Conservation (phyloP, 37 sponge, comb jelly and placozoan genomes). For the Tethya wilhelma region DNA sequence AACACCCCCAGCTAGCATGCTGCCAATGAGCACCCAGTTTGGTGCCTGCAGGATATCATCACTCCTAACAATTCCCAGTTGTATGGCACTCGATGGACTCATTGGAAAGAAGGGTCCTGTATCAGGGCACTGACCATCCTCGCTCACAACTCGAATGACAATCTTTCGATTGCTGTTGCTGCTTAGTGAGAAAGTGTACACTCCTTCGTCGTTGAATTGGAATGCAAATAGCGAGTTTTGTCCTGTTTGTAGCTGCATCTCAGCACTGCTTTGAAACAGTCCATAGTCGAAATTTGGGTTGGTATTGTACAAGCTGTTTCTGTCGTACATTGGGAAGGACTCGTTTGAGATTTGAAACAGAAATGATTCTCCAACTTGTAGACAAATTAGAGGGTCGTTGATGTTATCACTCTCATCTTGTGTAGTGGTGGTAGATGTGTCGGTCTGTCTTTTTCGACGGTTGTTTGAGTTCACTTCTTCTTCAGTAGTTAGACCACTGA, state of each 20-base stretch:
- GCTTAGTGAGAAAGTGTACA: neutral
- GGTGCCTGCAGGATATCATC: neutral
- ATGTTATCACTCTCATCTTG: neutral
- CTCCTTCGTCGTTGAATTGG: neutral
- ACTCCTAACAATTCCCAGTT: constrained; percentile 2
- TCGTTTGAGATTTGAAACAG: neutral
- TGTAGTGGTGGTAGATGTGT: neutral
- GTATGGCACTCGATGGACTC: neutral
- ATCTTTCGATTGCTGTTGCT: neutral
- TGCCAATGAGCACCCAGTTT: constrained; percentile 7
- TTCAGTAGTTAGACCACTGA: neutral
- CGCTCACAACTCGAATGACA: neutral
- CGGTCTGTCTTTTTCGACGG: constrained; percentile 1
- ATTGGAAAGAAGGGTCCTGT: neutral
- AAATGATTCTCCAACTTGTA: neutral
- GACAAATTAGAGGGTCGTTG: constrained; percentile 1
- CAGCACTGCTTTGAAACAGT: neutral
- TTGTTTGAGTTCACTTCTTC: neutral
- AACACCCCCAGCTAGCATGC: neutral
- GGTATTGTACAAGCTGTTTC: neutral
- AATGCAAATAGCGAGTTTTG: neutral
- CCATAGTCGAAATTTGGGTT: constrained; percentile 1
- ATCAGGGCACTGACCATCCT: neutral
- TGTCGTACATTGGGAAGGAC: constrained; percentile 12
- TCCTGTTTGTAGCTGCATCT: neutral